Conservation (phyloP, 2,113 vertebrate species). For the Brachyhypopomus occidentalis region DNA sequence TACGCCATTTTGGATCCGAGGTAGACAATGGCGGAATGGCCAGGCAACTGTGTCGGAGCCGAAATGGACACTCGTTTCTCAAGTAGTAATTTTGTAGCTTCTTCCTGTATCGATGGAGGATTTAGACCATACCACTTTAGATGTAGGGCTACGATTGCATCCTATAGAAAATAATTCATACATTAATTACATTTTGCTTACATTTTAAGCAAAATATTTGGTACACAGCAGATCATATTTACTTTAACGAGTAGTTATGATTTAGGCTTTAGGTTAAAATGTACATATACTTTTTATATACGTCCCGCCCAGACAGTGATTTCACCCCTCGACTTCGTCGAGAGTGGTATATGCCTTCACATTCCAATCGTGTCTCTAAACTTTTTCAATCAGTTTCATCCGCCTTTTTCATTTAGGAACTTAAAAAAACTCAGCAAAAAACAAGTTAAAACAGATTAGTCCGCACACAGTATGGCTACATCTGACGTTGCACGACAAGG, state of each 20-base stretch:
- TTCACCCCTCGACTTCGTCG: background rate
- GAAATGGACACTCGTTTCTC: slow-evolving; percentile 44
- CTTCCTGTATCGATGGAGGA: slow-evolving; percentile 12
- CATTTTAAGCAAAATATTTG: background rate
- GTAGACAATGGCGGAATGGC: no score
- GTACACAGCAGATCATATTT: accelerated
- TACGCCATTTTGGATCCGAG: slow-evolving; percentile 44
- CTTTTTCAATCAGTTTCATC: slow-evolving; percentile 33
- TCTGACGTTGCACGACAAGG: slow-evolving; percentile 57
- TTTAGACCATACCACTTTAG: slow-evolving; percentile 44
- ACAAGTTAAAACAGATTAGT: background rate
- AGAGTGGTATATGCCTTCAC: slow-evolving; percentile 32
- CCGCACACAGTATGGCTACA: slow-evolving; percentile 40
- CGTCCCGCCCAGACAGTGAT: background rate
- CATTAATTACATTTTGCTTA: background rate
- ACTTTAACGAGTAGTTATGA: background rate
- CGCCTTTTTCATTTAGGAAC: slow-evolving; percentile 30
- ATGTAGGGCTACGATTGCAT: background rate
- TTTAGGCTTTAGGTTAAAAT: background rate
- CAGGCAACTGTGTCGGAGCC: background rate
- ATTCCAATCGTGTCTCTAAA: slow-evolving; percentile 49
- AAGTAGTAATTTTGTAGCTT: background rate
- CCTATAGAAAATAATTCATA: background rate
- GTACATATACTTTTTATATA: background rate
- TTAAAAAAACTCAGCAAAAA: slow-evolving; percentile 6